Conservation (phyloP, 2,797 vertebrate genomes). For the Limosa lapponica region DNA sequence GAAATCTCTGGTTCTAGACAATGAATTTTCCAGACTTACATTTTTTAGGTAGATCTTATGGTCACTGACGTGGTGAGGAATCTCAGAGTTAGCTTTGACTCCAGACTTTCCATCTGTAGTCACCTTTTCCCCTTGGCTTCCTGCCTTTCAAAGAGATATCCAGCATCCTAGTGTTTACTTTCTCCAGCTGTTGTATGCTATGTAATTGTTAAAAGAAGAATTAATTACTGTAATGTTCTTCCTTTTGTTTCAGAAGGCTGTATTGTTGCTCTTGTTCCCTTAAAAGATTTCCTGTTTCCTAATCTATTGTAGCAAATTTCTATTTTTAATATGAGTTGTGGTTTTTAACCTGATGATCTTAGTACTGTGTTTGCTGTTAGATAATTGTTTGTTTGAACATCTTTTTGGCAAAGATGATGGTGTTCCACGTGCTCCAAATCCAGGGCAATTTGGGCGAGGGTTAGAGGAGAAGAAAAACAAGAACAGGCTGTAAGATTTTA, state of each 20-base stretch:
- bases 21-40: not conserved
- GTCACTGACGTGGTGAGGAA: not conserved
- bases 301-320: slow-evolving; percentile 8
- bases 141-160: slow-evolving; percentile 39
- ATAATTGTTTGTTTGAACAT: not conserved
- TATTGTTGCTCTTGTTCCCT: not conserved
- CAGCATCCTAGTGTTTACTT: slow-evolving; percentile 36
- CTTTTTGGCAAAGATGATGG: not conserved
- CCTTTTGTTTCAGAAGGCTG: slow-evolving; percentile 32
- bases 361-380: not conserved
- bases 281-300: slow-evolving; percentile 49
- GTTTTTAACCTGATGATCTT: not conserved
- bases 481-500: not conserved
- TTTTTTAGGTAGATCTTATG: not conserved
- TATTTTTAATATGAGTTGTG: not conserved
- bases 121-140: slow-evolving; percentile 34
- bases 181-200: slow-evolving; percentile 14
- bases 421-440: not conserved
- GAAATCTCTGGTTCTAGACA: not conserved
- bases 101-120: slow-evolving; percentile 26
- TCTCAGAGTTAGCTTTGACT: slow-evolving; percentile 3
- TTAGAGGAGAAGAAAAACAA: not conserved
- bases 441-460: not conserved
- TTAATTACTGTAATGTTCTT: slow-evolving; percentile 33
- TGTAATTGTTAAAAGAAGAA: slow-evolving; percentile 12